A percentile compares a stretch with the other conserved stretches of the same genome.
Evolutionary conservation across 1,140 invertebrate genomes (phyloP).

Genomic region (Caenorhabditis briggsae): DNA sequence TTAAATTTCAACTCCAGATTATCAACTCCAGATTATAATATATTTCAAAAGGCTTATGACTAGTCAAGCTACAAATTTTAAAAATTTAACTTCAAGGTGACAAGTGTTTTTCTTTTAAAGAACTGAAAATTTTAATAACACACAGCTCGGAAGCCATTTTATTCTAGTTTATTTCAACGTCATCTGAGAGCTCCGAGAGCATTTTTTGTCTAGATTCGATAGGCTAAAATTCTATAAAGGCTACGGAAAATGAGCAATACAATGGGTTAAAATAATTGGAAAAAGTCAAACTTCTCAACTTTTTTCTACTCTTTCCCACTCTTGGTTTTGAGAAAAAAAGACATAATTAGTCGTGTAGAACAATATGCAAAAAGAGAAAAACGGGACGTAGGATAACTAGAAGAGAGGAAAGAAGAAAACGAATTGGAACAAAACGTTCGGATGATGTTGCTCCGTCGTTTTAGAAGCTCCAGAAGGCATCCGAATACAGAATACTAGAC

Average conservation of each 20-base stretch:
- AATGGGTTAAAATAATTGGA: constrained; percentile 6
- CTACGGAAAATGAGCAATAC: neutral
- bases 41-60: too few relatives aligned
- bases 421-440: neutral
- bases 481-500: neutral
- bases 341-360: neutral
- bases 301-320: neutral
- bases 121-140: neutral
- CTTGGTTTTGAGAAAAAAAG: neutral
- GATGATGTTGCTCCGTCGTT: neutral
- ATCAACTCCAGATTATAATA: too few relatives aligned
- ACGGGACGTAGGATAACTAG: neutral
- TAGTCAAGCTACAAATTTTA: neutral
- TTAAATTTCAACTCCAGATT: neutral
- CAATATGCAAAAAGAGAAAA: neutral
- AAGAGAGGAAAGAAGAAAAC: neutral
- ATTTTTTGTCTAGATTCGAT: neutral
- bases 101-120: neutral
- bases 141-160: neutral
- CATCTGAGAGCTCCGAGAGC: too few relatives aligned
- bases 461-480: neutral
- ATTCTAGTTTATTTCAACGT: too few relatives aligned
- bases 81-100: neutral
- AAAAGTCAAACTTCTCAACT: neutral
- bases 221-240: neutral